phyloP scores from a whole-genome alignment of 92 coral and sea anemone genomes.

The Zoanthus gigantus region DNA sequence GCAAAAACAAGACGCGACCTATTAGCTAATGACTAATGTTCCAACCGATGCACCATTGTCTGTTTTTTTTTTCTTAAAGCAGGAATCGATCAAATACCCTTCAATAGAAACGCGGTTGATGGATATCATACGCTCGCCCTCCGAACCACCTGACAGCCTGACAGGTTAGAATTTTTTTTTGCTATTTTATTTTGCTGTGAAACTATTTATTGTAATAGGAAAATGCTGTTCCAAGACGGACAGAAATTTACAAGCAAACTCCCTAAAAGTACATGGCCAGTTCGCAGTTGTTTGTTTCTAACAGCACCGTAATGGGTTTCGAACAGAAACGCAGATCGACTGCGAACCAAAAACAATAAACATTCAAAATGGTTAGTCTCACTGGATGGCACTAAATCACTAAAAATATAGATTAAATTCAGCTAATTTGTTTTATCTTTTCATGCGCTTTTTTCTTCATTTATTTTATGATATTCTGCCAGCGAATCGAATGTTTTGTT shows the following conservation, averaged over 20 bases:
- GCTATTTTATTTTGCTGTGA: slow-evolving; percentile 30
- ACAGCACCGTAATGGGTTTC: slow-evolving; percentile 49
- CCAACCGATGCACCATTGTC: slow-evolving; percentile 42
- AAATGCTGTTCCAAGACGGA: not conserved
- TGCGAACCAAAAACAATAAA: slow-evolving; percentile 43
- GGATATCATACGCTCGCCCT: slow-evolving; percentile 97
- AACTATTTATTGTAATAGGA: slow-evolving; percentile 7
- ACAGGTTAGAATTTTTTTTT: slow-evolving; percentile 76
- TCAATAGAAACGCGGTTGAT: slow-evolving; percentile 94
- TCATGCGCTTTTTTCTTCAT: not conserved
- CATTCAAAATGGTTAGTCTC: slow-evolving; percentile 43
- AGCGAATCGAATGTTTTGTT: slow-evolving; percentile 28
- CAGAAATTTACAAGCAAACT: not conserved
- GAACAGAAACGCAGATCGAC: slow-evolving; percentile 51
- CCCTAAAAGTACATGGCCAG: slow-evolving; percentile 39
- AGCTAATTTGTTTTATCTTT: slow-evolving; percentile 1
- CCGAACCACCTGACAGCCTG: slow-evolving; percentile 95
- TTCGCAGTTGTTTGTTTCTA: slow-evolving; percentile 51
- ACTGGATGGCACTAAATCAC: not conserved
- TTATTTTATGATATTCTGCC: not conserved
- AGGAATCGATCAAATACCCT: slow-evolving; percentile 95
- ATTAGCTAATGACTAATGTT: slow-evolving; percentile 30
- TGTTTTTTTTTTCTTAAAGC: slow-evolving; percentile 37
- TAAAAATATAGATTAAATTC: not conserved
- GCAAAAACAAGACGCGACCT: slow-evolving; percentile 37